Conservation (phyloP, 1,140 invertebrate genomes). For the Epicauta chinensis region DNA sequence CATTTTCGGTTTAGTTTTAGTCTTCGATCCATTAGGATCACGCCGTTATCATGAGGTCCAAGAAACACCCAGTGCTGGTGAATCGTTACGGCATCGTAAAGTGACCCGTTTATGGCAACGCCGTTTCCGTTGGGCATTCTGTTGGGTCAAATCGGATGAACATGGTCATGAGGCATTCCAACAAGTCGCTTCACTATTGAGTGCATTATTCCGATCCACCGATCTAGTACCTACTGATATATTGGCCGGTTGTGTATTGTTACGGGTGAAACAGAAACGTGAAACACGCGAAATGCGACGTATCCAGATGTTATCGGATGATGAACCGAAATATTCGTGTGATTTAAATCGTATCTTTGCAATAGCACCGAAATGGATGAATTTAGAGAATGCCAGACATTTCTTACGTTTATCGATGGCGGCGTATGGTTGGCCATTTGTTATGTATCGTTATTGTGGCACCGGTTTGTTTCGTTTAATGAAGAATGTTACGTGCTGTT, state of each 20-base stretch:
- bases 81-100: constrained; percentile 53
- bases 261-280: constrained; percentile 66
- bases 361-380: constrained; percentile 69
- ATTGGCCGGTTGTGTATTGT: constrained; percentile 75
- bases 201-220: constrained; percentile 70
- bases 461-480: constrained; percentile 69
- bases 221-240: constrained; percentile 86
- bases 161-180: constrained; percentile 75
- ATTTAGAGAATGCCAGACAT: constrained; percentile 64
- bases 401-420: constrained; percentile 74
- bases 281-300: constrained; percentile 61
- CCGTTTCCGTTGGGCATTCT: constrained; percentile 69
- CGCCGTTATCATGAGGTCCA: constrained; percentile 53
- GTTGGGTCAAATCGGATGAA: constrained; percentile 72
- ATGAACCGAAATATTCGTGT: constrained; percentile 59
- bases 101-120: constrained; percentile 62
- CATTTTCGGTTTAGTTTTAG: constrained; percentile 65
- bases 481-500: constrained; percentile 63
- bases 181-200: constrained; percentile 74
- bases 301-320: constrained; percentile 59
- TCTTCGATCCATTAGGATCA: constrained; percentile 75
- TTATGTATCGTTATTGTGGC: constrained; percentile 67
- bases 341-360: constrained; percentile 55
- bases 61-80: constrained; percentile 48
- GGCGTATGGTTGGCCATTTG: constrained; percentile 88